Conservation (phyloP, 2,113 vertebrate species). For the Lamprologus ornatipinnis region DNA sequence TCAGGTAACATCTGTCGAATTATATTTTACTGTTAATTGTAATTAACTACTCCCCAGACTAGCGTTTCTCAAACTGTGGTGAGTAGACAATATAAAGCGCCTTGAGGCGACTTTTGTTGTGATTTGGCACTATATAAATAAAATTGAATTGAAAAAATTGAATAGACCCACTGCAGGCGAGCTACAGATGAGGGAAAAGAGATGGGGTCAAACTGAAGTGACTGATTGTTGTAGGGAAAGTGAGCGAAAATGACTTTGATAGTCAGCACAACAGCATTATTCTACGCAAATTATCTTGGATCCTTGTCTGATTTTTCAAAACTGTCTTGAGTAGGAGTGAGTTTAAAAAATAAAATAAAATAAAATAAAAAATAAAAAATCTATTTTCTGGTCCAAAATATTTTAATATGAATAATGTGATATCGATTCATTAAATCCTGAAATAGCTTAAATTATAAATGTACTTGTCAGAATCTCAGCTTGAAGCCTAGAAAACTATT, state of each 20-base stretch:
- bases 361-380: no score
- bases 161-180: fast-evolving
- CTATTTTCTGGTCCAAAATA: background rate
- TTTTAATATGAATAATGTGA: background rate
- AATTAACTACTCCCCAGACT: background rate
- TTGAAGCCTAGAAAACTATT: background rate
- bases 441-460: fast-evolving
- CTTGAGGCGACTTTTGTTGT: background rate
- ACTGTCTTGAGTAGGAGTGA: background rate
- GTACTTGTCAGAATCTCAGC: background rate
- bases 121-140: background rate
- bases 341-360: background rate
- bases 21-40: background rate
- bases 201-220: background rate
- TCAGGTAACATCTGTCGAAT: constrained; percentile 71
- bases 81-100: background rate
- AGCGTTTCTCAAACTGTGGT: background rate
- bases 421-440: background rate
- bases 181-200: background rate
- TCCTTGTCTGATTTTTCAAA: background rate
- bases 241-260: background rate
- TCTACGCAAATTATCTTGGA: fast-evolving
- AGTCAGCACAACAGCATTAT: background rate
- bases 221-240: background rate
- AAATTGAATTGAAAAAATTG: fast-evolving